A percentile compares a stretch with the other conserved stretches of the same genome.
These are phyloP conservation scores for Anoncus sp. DNA, from an alignment of 2,888 invertebrate genomes.

Conservation along the genomic window DNA sequence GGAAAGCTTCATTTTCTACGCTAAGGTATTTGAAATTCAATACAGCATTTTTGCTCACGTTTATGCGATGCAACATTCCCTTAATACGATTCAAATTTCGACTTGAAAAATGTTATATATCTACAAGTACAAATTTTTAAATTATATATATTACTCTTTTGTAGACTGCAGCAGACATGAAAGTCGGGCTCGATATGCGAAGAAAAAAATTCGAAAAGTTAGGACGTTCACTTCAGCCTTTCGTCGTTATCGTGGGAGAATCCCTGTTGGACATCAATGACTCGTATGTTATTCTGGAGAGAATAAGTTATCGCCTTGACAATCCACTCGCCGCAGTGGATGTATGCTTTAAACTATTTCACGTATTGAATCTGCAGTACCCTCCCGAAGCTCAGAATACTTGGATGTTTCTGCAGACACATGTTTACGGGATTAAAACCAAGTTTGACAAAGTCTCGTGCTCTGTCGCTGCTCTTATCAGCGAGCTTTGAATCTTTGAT, in stretches of 20 bases:
- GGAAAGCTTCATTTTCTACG: constrained; percentile 20
- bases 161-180: constrained; percentile 34
- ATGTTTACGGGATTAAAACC: constrained; percentile 25
- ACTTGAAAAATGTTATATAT: no score
- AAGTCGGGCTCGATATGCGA: constrained; percentile 17
- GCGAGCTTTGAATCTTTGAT: constrained; percentile 11
- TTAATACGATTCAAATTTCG: not conserved
- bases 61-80: not conserved
- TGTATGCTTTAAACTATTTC: constrained; percentile 30
- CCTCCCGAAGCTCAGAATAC: constrained; percentile 11
- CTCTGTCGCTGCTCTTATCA: constrained; percentile 4
- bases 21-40: constrained; percentile 6
- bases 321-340: constrained; percentile 26
- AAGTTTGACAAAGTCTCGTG: constrained; percentile 35
- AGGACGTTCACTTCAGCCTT: constrained; percentile 33
- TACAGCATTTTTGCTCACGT: no score
- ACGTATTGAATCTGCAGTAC: constrained; percentile 23
- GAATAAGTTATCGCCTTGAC: not conserved
- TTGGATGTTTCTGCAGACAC: constrained; percentile 33
- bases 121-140: no score
- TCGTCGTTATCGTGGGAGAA: constrained; percentile 26
- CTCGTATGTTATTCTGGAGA: not conserved
- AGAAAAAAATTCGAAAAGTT: constrained; percentile 15
- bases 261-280: constrained; percentile 5
- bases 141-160: not conserved